A percentile compares a stretch with the other conserved stretches of the same genome.
These are phyloP conservation scores for Erebia epiphron DNA, from an alignment of 2,888 invertebrate species.

Conservation along the genomic window DNA sequence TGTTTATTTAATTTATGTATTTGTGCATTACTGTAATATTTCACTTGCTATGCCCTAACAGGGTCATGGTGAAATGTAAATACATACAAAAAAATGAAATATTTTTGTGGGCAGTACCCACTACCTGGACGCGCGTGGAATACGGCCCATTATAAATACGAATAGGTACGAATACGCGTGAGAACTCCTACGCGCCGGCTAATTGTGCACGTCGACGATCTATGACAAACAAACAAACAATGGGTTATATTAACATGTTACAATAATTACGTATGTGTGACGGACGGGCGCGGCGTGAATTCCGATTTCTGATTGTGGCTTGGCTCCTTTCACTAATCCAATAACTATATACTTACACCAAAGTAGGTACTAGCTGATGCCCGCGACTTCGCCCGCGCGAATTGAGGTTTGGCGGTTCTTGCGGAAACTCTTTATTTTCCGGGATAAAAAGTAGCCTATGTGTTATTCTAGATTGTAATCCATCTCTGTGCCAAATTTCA, in stretches of 20 bases:
- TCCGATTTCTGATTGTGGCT: conserved; percentile 12
- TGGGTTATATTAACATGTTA: conserved; percentile 51
- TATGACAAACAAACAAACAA: conserved; percentile 47
- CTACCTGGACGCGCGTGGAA: conserved; percentile 20
- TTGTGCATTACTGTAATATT: no score
- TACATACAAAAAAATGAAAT: not conserved
- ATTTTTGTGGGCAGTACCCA: not conserved
- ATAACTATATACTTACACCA: no score
- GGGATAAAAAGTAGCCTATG: no score
- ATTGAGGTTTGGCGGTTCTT: no score
- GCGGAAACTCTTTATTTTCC: no score
- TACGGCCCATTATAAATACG: conserved; percentile 17
- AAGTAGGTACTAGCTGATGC: no score
- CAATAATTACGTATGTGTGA: conserved; percentile 34
- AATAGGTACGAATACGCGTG: conserved; percentile 26
- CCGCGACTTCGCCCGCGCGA: no score
- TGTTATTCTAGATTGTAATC: no score
- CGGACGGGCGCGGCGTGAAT: conserved; percentile 24
- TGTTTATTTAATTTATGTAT: no score
- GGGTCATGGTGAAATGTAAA: no score
- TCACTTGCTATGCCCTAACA: no score
- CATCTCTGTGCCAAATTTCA: no score
- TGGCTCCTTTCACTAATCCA: not conserved
- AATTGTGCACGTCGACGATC: conserved; percentile 44
- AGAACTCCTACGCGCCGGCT: conserved; percentile 30